Conservation (phyloP, 2,113 vertebrate species). For the Dolichotis patagonum region DNA sequence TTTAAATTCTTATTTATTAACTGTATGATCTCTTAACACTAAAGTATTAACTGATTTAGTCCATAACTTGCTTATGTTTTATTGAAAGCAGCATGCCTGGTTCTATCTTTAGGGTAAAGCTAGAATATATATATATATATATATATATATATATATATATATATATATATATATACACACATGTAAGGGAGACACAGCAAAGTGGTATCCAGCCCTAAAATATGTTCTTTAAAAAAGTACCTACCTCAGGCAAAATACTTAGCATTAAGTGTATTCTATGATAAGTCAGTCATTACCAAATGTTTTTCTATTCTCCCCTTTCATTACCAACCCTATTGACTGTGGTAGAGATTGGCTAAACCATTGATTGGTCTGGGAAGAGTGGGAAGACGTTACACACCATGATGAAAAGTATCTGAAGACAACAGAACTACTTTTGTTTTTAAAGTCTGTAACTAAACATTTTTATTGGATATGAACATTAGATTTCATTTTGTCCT, state of each 20-base stretch:
- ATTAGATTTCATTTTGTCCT: constrained; percentile 41
- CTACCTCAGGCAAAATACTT: background rate
- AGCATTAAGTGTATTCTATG: background rate
- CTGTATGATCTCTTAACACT: background rate
- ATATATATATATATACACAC: background rate
- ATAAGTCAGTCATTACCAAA: background rate
- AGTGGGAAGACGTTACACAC: background rate
- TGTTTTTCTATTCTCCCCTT: background rate
- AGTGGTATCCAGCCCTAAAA: background rate
- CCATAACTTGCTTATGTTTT: background rate
- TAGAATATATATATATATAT: background rate
- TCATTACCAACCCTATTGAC: background rate
- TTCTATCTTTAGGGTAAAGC: constrained; percentile 38
- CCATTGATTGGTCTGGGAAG: background rate
- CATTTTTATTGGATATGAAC: constrained; percentile 21
- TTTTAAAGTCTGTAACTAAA: background rate
- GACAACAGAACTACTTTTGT: background rate
- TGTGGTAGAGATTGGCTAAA: background rate
- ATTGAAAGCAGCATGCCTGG: background rate
- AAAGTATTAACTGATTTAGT: background rate
- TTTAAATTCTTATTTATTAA: constrained; percentile 42
- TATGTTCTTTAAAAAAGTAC: background rate
- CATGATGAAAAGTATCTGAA: background rate
- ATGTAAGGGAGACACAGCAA: background rate
- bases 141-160: background rate